Conservation (phyloP, 2,797 vertebrate genomes). For the Tenualosa ilisha region DNA sequence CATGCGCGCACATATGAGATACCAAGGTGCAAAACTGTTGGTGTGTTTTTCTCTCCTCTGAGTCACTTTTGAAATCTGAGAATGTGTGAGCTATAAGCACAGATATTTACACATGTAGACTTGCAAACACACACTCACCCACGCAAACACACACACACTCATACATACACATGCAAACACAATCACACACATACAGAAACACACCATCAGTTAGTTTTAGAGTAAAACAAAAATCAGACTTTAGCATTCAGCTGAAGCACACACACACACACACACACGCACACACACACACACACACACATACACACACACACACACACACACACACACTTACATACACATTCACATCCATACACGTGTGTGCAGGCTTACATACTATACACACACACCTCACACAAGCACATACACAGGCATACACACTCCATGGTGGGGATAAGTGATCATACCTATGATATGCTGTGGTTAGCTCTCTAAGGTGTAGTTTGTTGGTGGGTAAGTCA, state of each 20-base stretch:
- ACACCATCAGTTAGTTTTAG: background rate
- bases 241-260: background rate
- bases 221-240: no score
- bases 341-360: background rate
- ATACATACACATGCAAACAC: background rate
- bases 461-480: no score
- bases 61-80: no score
- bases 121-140: no score
- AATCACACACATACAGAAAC: background rate
- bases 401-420: background rate
- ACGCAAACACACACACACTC: background rate
- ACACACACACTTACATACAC: background rate
- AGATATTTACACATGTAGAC: background rate
- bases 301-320: background rate
- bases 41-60: no score
- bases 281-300: background rate
- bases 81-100: no score
- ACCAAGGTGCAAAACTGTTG: no score
- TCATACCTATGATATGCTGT: no score
- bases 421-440: no score
- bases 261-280: background rate
- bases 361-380: background rate
- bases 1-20: background rate
- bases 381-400: background rate
- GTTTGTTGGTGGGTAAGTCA: background rate